Percentiles rank a stretch among this genome's conserved stretches.
These are phyloP conservation scores for Diarsia dahlii DNA, from an alignment of 2,888 invertebrate genomes.

Conservation along the genomic window DNA sequence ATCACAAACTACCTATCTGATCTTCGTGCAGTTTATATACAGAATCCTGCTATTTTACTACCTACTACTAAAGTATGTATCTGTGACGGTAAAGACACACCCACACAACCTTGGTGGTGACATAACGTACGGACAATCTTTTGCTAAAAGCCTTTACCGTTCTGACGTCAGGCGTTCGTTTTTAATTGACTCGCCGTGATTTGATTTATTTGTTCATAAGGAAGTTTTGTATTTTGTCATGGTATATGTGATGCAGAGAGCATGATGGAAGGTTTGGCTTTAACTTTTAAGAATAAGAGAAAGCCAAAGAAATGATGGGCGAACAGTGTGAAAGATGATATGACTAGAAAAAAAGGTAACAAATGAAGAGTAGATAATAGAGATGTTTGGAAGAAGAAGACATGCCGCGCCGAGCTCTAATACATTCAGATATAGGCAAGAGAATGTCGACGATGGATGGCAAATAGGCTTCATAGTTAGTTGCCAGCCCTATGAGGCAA, in stretches of 20 bases:
- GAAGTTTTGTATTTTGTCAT: background rate
- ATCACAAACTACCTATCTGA: background rate
- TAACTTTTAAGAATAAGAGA: background rate
- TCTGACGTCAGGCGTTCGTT: constrained; percentile 46
- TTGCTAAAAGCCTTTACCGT: constrained; percentile 29
- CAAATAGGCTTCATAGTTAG: background rate
- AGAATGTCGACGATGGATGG: background rate
- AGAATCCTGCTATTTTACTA: background rate
- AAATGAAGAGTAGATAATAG: background rate
- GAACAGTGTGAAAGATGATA: background rate
- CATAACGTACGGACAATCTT: constrained; percentile 55
- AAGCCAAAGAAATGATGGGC: background rate
- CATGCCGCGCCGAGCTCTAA: background rate
- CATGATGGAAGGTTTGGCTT: background rate
- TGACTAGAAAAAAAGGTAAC: background rate
- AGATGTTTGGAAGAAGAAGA: background rate
- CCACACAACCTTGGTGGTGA: constrained; percentile 64
- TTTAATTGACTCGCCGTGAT: constrained; percentile 9
- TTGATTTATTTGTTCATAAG: background rate
- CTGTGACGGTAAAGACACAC: constrained; percentile 62
- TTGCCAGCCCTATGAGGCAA: background rate
- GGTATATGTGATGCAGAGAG: background rate
- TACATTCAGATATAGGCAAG: background rate
- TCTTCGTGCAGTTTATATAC: background rate
- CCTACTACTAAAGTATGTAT: constrained; percentile 26